Evolutionary conservation across 2,888 invertebrate species (phyloP).

Genomic region (Drosophila kokeensis): DNA sequence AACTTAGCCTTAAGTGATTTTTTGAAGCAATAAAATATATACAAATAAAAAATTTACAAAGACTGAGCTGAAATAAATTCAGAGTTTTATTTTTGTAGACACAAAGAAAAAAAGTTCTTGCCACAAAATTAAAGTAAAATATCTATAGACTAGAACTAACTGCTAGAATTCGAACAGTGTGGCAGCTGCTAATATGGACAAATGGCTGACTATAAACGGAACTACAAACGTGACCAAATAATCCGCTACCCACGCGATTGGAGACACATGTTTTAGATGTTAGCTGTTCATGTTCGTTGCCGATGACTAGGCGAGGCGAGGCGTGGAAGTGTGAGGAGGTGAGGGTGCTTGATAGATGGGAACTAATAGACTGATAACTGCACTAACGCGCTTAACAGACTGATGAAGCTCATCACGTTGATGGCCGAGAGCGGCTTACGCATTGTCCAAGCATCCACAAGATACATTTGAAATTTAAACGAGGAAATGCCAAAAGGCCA

Average conservation of each 20-base stretch:
- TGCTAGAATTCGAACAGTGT: background rate
- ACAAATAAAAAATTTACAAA: background rate
- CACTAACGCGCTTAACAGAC: constrained; percentile 68
- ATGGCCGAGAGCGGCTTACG: constrained; percentile 64
- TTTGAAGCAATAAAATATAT: background rate
- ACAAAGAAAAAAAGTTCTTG: background rate
- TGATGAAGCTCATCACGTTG: constrained; percentile 50
- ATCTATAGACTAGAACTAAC: background rate
- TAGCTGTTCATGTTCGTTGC: background rate
- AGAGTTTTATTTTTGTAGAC: background rate
- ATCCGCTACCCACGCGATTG: constrained; percentile 45
- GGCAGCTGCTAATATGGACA: constrained; percentile 18
- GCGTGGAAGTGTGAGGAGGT: background rate
- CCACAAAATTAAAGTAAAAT: background rate
- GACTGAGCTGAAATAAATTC: background rate
- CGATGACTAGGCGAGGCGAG: background rate
- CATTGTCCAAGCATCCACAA: constrained; percentile 65
- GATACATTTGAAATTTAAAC: constrained; percentile 70
- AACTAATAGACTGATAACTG: constrained; percentile 78
- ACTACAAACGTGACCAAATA: constrained; percentile 41
- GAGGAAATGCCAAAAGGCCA: constrained; percentile 20
- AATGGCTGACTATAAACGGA: constrained; percentile 50
- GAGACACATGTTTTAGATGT: constrained; percentile 4
- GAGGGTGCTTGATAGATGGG: constrained; percentile 48
- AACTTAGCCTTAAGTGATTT: background rate